A percentile compares a stretch with the other conserved stretches of the same genome.
Conservation (phyloP, 2,113 vertebrate species). For the Phrynosoma platyrhinos region DNA sequence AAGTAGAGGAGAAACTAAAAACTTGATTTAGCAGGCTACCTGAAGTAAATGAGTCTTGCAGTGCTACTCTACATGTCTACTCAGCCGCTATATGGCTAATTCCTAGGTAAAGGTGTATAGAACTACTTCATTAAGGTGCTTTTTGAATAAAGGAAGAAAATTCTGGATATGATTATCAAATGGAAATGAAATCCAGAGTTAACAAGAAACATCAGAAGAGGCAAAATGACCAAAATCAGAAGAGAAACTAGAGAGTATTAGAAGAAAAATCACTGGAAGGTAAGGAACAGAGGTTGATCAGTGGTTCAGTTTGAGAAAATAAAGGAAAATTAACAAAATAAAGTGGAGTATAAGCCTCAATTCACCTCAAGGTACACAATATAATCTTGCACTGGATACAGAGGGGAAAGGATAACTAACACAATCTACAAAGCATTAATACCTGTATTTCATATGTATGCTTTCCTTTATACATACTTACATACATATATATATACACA, state of each 20-base stretch:
- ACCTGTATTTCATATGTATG: neutral
- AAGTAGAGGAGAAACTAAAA: neutral
- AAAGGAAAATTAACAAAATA: neutral
- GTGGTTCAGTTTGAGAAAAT: neutral
- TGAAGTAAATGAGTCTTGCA: neutral
- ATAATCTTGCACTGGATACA: neutral
- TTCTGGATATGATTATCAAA: neutral
- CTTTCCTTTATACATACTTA: too few species aligned
- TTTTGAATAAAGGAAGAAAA: slow-evolving; percentile 24
- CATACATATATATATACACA: neutral
- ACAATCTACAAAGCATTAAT: neutral
- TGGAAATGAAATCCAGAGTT: neutral
- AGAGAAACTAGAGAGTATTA: neutral
- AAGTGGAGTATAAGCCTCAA: neutral
- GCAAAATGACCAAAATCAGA: neutral
- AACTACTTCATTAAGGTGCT: neutral
- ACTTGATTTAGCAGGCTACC: neutral
- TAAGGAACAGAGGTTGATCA: neutral
- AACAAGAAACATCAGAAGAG: slow-evolving; percentile 1
- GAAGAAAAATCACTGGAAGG: neutral
- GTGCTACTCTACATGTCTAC: neutral
- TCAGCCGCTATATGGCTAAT: neutral
- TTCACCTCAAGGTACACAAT: neutral
- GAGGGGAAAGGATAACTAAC: neutral
- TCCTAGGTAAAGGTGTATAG: neutral